phyloP scores from a whole-genome alignment of 2,797 vertebrate genomes.

The Etheostoma nigrum region DNA sequence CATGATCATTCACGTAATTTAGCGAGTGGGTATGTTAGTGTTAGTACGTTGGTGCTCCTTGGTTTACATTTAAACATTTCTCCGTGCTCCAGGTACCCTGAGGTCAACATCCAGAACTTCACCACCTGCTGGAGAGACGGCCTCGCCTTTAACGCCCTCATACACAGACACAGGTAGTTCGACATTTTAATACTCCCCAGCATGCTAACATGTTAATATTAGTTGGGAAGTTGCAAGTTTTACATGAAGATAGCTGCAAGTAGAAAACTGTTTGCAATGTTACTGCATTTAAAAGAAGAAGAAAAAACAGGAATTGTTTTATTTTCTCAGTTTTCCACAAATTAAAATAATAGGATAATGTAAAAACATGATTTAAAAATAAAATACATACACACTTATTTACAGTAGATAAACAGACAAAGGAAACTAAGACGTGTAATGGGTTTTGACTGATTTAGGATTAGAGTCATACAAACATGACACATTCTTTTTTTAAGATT shows the following conservation, averaged over 20 bases:
- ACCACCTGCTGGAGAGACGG: slow-evolving; percentile 97
- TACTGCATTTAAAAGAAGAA: too few species aligned
- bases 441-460: background rate
- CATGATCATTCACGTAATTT: background rate
- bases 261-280: too few species aligned
- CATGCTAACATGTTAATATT: background rate
- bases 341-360: background rate
- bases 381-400: background rate
- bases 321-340: background rate
- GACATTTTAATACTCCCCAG: background rate
- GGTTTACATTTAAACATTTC: background rate
- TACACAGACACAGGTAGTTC: slow-evolving; percentile 93
- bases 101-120: slow-evolving; percentile 98
- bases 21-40: background rate
- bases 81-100: slow-evolving; percentile 86
- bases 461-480: background rate
- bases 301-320: background rate
- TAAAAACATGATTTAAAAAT: background rate
- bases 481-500: background rate
- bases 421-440: background rate
- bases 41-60: background rate
- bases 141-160: slow-evolving; percentile 96
- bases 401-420: background rate
- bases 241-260: too few species aligned
- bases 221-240: background rate